These are phyloP conservation scores for Oncorhynchus tshawytscha DNA, from an alignment of 2,113 vertebrate genomes.

Conservation along the genomic window DNA sequence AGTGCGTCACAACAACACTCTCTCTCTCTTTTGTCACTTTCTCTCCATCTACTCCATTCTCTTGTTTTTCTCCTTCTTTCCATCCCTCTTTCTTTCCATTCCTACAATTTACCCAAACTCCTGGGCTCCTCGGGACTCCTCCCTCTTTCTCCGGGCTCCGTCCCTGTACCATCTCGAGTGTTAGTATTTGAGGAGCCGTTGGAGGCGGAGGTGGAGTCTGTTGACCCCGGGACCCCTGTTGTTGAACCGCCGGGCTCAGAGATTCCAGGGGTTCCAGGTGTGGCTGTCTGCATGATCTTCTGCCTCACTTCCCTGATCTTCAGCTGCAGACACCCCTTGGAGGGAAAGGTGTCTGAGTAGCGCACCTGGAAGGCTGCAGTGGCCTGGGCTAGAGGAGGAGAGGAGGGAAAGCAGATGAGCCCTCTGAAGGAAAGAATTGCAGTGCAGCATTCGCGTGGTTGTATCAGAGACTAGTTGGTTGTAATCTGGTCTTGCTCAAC, in stretches of 20 bases:
- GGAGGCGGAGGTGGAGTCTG: constrained; percentile 25
- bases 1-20: constrained; percentile 39
- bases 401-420: neutral
- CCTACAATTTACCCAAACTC: constrained; percentile 12
- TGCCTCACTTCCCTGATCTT: constrained; percentile 93
- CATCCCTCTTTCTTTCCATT: constrained; percentile 36
- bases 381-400: constrained; percentile 78
- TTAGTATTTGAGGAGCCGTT: constrained; percentile 51
- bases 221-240: neutral
- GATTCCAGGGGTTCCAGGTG: constrained; percentile 65
- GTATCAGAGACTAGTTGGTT: too few relatives aligned
- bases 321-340: constrained; percentile 88
- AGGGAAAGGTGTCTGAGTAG: constrained; percentile 88
- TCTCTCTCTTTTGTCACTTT: constrained; percentile 34
- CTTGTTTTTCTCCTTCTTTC: constrained; percentile 20
- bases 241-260: constrained; percentile 58
- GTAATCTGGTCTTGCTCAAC: too few relatives aligned
- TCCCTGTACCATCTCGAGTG: constrained; percentile 48
- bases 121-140: constrained; percentile 22
- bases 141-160: constrained; percentile 56
- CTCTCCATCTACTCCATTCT: neutral
- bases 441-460: too few relatives aligned
- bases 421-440: too few relatives aligned
- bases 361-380: constrained; percentile 90
- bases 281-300: constrained; percentile 94